Evolutionary conservation across 2,113 vertebrate genomes (phyloP).

Genomic region (Arvicanthis niloticus): DNA sequence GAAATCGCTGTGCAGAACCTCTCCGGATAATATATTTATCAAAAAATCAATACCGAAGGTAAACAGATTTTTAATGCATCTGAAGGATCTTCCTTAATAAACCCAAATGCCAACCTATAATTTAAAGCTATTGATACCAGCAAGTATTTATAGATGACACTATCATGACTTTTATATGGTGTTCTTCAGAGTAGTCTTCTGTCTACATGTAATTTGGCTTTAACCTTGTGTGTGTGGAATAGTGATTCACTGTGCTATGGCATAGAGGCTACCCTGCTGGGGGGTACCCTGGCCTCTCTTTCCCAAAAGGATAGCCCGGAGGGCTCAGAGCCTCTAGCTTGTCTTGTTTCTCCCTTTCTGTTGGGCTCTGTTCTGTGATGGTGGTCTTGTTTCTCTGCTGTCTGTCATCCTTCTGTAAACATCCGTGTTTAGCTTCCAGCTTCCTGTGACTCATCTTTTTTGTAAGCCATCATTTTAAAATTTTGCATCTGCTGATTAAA

Average conservation of each 20-base stretch:
- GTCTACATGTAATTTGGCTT: background rate
- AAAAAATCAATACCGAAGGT: conserved; percentile 77
- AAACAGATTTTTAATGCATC: conserved; percentile 79
- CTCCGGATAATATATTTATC: conserved; percentile 76
- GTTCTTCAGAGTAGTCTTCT: background rate
- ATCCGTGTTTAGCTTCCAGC: background rate
- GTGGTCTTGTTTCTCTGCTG: background rate
- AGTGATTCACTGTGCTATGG: background rate
- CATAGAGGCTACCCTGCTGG: background rate
- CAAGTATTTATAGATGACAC: conserved; percentile 62
- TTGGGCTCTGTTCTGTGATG: background rate
- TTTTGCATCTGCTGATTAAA: background rate
- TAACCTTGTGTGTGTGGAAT: background rate
- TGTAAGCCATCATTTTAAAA: background rate
- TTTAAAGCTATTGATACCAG: conserved; percentile 67
- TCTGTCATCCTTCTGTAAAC: background rate
- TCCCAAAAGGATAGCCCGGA: background rate
- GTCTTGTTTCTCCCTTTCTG: background rate
- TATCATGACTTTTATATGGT: conserved; percentile 54
- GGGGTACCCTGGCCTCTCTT: background rate
- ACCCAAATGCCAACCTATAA: conserved; percentile 70
- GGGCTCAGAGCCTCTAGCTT: rapidly evolving
- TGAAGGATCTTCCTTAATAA: conserved; percentile 72
- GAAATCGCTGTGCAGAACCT: conserved; percentile 68
- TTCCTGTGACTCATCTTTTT: background rate